Conservation (phyloP, 2,888 invertebrate species). For the Drosophila austrosaltans region DNA sequence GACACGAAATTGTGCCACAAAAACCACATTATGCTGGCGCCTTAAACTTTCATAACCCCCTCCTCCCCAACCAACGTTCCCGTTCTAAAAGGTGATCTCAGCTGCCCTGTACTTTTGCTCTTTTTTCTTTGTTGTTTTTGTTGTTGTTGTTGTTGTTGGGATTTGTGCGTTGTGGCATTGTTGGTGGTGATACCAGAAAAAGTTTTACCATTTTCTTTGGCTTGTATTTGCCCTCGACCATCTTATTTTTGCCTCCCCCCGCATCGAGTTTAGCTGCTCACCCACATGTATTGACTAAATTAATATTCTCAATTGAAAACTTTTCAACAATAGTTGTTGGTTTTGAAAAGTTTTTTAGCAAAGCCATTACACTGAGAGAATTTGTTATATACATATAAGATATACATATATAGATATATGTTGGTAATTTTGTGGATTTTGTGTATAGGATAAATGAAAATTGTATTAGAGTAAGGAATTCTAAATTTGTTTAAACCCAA, state of each 20-base stretch:
- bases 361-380: conserved; percentile 71
- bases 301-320: conserved; percentile 79
- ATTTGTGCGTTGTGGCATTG: conserved; percentile 49
- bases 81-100: conserved; percentile 1
- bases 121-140: conserved; percentile 1
- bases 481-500: no score
- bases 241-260: conserved; percentile 50
- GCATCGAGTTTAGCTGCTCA: conserved; percentile 52
- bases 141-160: conserved; percentile 28
- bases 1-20: conserved; percentile 67
- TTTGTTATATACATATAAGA: background rate
- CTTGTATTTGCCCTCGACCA: conserved; percentile 43
- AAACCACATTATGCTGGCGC: conserved; percentile 76
- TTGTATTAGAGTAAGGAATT: no score
- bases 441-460: no score
- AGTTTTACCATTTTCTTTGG: conserved; percentile 74
- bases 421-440: no score
- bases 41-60: conserved; percentile 31
- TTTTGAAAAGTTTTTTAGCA: conserved; percentile 66
- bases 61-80: background rate
- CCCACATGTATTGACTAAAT: conserved; percentile 80
- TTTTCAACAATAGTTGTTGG: conserved; percentile 78
- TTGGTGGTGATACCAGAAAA: conserved; percentile 64
- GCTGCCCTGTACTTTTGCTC: background rate
- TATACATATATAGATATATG: no score